These are phyloP conservation scores for Mycteria americana DNA, from an alignment of 2,797 vertebrate species.

Conservation along the genomic window DNA sequence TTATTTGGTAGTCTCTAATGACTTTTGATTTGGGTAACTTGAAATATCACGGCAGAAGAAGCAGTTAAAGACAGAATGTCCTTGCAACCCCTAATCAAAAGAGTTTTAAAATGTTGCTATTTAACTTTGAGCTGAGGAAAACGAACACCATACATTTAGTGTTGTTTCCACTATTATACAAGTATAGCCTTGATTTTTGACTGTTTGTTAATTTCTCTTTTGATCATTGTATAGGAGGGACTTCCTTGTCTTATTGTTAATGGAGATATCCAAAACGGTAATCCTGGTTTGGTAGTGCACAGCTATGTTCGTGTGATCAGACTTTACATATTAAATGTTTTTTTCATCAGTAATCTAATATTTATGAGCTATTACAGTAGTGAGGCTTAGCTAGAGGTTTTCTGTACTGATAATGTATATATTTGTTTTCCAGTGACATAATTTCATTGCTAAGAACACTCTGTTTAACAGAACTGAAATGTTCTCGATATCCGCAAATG, in stretches of 20 bases:
- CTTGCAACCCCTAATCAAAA: slow-evolving; percentile 20
- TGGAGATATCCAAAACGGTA: neutral
- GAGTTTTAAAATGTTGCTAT: slow-evolving; percentile 27
- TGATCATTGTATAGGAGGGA: neutral
- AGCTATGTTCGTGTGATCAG: neutral
- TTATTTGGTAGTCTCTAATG: slow-evolving; percentile 14
- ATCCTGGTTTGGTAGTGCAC: neutral
- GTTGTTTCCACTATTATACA: neutral
- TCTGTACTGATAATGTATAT: neutral
- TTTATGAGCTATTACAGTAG: neutral
- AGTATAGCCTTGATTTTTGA: slow-evolving; percentile 3
- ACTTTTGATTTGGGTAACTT: slow-evolving; percentile 16
- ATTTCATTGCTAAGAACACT: neutral
- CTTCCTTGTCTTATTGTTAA: neutral
- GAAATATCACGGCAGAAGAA: slow-evolving; percentile 11
- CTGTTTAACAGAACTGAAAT: neutral
- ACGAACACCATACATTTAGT: neutral
- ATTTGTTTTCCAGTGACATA: slow-evolving; percentile 7
- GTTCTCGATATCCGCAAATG: neutral
- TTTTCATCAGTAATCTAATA: slow-evolving; percentile 16
- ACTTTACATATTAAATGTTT: neutral
- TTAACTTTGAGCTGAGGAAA: slow-evolving; percentile 33
- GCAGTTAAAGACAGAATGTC: slow-evolving; percentile 25
- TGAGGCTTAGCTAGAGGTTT: slow-evolving; percentile 19
- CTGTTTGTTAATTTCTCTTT: neutral